These are phyloP conservation scores for Nebria ingens DNA, from an alignment of 1,140 invertebrate species.

Conservation along the genomic window DNA sequence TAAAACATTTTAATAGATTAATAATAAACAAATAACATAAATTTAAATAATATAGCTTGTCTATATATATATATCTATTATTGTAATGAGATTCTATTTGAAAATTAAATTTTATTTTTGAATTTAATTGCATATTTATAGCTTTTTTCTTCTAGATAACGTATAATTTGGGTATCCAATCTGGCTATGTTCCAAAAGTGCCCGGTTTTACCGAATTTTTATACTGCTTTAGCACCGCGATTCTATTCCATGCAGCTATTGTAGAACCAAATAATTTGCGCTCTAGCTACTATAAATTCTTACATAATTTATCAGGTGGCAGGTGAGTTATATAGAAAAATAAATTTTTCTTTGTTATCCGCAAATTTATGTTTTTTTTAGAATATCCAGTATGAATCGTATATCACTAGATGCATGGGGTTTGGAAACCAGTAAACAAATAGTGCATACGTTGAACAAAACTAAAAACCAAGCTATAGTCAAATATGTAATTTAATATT, in stretches of 20 bases:
- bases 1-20: too few relatives aligned
- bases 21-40: too few relatives aligned
- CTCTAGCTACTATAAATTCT: constrained; percentile 75
- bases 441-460: constrained; percentile 34
- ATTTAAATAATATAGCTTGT: too few relatives aligned
- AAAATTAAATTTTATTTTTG: constrained; percentile 11
- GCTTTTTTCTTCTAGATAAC: constrained; percentile 40
- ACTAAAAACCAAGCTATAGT: constrained; percentile 18
- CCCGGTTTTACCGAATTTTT: constrained; percentile 54
- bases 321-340: constrained; percentile 38
- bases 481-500: neutral
- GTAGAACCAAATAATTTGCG: constrained; percentile 68
- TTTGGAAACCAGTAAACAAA: constrained; percentile 34
- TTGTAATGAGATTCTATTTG: neutral
- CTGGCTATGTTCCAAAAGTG: constrained; percentile 45
- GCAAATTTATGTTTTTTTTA: constrained; percentile 33
- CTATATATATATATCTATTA: neutral
- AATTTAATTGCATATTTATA: constrained; percentile 12
- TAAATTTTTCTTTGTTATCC: constrained; percentile 4
- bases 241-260: constrained; percentile 70
- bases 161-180: constrained; percentile 47
- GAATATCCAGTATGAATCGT: constrained; percentile 44
- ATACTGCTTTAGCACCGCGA: constrained; percentile 68
- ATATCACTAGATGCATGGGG: constrained; percentile 48
- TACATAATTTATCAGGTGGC: constrained; percentile 62